Percentiles rank a stretch among this genome's conserved stretches.
phyloP scores from a whole-genome alignment of 2,113 vertebrate species.

The western clawed frog (Xenopus tropicalis) region DNA sequence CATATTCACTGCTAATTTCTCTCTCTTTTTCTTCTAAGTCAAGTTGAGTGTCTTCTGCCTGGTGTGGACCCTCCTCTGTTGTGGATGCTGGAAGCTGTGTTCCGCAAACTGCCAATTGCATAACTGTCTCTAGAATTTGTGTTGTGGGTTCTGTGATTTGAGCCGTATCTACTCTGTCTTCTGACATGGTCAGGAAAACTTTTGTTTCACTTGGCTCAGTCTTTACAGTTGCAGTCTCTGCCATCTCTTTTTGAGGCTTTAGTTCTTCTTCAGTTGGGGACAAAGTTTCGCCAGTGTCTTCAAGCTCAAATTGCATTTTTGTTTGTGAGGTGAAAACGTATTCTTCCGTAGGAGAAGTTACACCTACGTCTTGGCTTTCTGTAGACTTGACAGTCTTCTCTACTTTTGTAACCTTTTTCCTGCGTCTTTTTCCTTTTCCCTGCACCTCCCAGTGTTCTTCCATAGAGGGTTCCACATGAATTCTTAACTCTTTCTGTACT shows the following conservation, averaged over 20 bases:
- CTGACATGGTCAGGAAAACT: no score
- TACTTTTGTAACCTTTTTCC: constrained; percentile 15
- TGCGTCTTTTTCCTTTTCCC: constrained; percentile 7
- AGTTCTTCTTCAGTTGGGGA: neutral
- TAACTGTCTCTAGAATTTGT: no score
- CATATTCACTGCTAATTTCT: no score
- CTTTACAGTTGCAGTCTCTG: neutral
- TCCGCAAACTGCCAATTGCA: no score
- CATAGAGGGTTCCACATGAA: neutral
- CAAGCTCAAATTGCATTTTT: neutral
- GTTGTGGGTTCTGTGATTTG: no score
- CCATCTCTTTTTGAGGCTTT: neutral
- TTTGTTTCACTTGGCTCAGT: neutral
- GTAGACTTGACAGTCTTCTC: neutral
- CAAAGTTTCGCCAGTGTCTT: neutral
- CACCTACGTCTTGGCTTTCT: neutral
- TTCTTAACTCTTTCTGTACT: neutral
- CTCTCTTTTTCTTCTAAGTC: no score
- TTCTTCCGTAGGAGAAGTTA: neutral
- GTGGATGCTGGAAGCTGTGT: neutral
- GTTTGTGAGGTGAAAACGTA: neutral
- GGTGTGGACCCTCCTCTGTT: neutral
- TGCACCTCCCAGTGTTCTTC: neutral
- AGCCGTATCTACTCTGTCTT: no score
- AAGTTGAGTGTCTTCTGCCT: no score